These are phyloP conservation scores for Drosophila takahashii DNA, from an alignment of 1,140 invertebrate species.

Conservation along the genomic window DNA sequence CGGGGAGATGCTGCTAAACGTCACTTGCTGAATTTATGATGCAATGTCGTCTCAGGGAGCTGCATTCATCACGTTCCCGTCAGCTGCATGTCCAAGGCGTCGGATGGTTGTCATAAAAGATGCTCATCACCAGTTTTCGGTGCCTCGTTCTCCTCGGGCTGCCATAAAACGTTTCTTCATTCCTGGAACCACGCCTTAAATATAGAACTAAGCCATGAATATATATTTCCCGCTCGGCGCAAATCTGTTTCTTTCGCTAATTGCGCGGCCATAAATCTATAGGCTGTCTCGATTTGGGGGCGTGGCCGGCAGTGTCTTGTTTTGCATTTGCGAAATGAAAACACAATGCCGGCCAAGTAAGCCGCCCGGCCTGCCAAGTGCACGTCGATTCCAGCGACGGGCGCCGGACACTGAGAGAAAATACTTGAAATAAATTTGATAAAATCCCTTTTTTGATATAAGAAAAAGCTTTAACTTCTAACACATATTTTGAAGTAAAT, in stretches of 20 bases:
- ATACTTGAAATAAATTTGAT: neutral
- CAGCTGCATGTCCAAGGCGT: conserved; percentile 69
- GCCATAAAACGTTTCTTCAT: conserved; percentile 53
- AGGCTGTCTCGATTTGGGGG: conserved; percentile 59
- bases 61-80: conserved; percentile 74
- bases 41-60: conserved; percentile 52
- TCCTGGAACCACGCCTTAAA: conserved; percentile 18
- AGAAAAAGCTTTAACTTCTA: neutral
- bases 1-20: conserved; percentile 26
- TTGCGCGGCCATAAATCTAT: conserved; percentile 62
- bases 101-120: conserved; percentile 74
- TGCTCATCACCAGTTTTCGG: conserved; percentile 68
- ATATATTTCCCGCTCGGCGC: conserved; percentile 21
- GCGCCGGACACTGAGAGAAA: conserved; percentile 39
- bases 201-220: conserved; percentile 31
- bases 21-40: conserved; percentile 65
- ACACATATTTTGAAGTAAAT: too few species aligned
- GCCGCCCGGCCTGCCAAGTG: conserved; percentile 55
- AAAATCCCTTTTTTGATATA: neutral
- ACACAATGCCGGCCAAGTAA: conserved; percentile 59
- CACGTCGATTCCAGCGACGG: conserved; percentile 52
- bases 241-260: conserved; percentile 60
- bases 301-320: conserved; percentile 67
- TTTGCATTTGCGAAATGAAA: conserved; percentile 81
- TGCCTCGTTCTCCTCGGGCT: conserved; percentile 1